Evolutionary conservation across 2,888 invertebrate species (phyloP), one percentile per base, ranked within the genome.

Genomic region (Herminia tarsipennalis): DNA sequence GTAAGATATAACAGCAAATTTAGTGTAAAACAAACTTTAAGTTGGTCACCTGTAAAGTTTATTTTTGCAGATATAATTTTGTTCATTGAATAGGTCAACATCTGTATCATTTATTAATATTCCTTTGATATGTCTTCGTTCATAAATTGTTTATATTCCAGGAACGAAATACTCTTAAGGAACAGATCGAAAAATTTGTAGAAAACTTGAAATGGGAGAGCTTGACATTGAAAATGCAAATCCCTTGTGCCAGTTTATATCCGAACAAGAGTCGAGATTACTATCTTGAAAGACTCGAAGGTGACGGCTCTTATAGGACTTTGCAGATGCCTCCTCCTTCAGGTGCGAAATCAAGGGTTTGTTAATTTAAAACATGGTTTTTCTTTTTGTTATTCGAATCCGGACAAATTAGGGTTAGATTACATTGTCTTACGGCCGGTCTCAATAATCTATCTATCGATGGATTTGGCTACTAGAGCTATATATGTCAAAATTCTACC

Each of bases 171-270:
- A 66, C 75, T 1, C 56, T 88, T 1, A 70, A 75, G 34, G 73
- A 75, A 4, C 63, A 64, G 13, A 73, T 86, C 14, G 80, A 73
- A 1, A 77, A 83, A 46, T 83, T 64, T 22, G 78, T 86, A 2
- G 81, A 81, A 17, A 83, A 86, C 40, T 40, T 88, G 1, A 77
- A 81, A 42, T 88, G 88, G 88, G 77, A 82, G 20, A 77, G 67
- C 2, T 48, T 88, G 10, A 61, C 78, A 0, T 52, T 88, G 27
- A 86, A 83, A 59, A 87, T 88, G 88, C 79, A 81, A 56, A 83
- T 86, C 9, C 88, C 88, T 0, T 88, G 88, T 56, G 49, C 65
- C 2, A 68, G 46, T 21, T 42, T 56, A 8, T 64, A 67, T 10
- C 52, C 70, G 1, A 82, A 79, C 46, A 74, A 66, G 37, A 77